Base-by-base conservation (phyloP, 2,797 vertebrate genomes). In the Eospalax fontanierii region DNA sequence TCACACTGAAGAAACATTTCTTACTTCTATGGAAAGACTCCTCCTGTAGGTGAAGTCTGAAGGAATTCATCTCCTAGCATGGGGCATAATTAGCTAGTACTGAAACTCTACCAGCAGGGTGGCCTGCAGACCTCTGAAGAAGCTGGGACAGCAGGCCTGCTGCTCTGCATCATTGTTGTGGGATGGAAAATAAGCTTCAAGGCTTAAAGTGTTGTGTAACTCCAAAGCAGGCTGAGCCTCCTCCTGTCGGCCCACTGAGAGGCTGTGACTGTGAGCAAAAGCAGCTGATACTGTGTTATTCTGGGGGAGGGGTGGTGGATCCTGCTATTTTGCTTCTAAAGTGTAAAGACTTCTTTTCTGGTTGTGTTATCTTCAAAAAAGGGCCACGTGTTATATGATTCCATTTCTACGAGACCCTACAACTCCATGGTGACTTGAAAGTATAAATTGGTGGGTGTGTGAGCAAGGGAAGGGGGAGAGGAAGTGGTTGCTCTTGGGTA, bases 141-240 rank as follows among this genome's bases (percentile, higher is more conserved):
- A 35, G 15, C 0, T 65, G 38, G 76, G 35, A 59, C n/a, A 33
- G 28, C 0, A 68, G 65, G 63, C 46, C 54, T 38, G 46, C 75
- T 40, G 66, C 46, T 50, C 38, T 28, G 75, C 33, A 0, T 83
- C 43, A 76, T 18, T 68, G 84, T n/a, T 75, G 19, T 43, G 81
- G 76, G n/a, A 33, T 40, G 70, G 83, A 78, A 89, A 94, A 89
- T 7, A 50, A 85, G 28, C 89, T 89, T 89, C 89, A 30, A 57
- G 68, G 59, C 68, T 84, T 96, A 88, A 93, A 80, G 83, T 50
- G 54, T 94, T 91, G 87, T 73, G 91, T 83, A 95, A 88, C 38
- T 70, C 66, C 18, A 26, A 24, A 38, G 89, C 80, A 79, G 61
- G 87, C 84, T 19, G 63, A 40, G 50, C 76, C 43, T 68, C 75